Base-by-base conservation (phyloP, 2,888 invertebrate species). In the Clepsis dumicolana region DNA sequence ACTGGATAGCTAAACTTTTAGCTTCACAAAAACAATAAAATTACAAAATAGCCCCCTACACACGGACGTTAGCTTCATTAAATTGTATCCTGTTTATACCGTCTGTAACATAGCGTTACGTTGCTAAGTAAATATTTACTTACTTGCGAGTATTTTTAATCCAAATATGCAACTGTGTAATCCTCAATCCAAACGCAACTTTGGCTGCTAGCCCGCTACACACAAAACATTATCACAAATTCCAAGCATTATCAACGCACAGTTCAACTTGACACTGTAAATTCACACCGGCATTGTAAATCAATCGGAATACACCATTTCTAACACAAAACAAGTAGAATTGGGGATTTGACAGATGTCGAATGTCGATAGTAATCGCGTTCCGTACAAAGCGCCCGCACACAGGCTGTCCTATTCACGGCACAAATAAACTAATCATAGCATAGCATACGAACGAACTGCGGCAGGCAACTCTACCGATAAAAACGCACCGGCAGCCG, bases 111-210 rank as follows among this genome's bases (percentile, higher is more conserved):
- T 72, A 73, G 71, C 68, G 71, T 70, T 74, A 72, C 72, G 74
- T 71, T 72, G 70, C 76, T 81, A 75, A 71, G 79, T 88, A 87
- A 90, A 90, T 90, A 91, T 91, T 91, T 90, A 93, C 92, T 92
- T 84, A 93, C 93, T 81, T 86, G 84, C 78, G 80, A 80, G 86
- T 90, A 88, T 86, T 89, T 86, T 82, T 85, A 86, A 87, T 89
- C 87, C 89, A 74, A 86, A 80, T 77, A 86, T 73, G 78, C 82
- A 84, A 86, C 77, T 83, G 84, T 85, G 81, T 82, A 62, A 73
- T 70, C 70, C 71, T 62, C 67, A 85, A 88, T 88, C 85, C 85
- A 79, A 79, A 80, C 77, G 78, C 81, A 83, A 78, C 80, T 82
- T 73, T 71, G 76, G 82, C 79, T 78, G 73, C 52, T 25, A 65